Base-by-base conservation (phyloP, 2,888 invertebrate genomes). In the Leptinotarsa rubiginosa region DNA sequence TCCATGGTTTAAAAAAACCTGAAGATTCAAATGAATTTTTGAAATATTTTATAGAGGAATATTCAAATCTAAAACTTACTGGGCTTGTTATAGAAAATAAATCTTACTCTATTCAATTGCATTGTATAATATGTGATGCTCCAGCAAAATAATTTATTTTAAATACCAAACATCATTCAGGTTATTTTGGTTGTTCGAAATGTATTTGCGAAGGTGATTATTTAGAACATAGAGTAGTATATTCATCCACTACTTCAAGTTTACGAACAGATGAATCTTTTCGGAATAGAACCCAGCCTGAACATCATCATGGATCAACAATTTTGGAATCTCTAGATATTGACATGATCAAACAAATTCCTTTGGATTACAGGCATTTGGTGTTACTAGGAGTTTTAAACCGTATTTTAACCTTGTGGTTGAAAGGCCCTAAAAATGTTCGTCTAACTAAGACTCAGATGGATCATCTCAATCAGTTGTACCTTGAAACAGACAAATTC, bases 271-370 rank as follows among this genome's bases (percentile, higher is more conserved):
- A 72, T 62, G 59, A 70, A 31, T 62, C 31, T 49, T 70, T 67
- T 59, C 18, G 41, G 56, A 72, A 72, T 72, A 72, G 68, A 62
- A 49, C 22, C 13, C 62, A 72, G 59, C 62, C 62, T 20, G 52
- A 72, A 72, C 67, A 72, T 59, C 72, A 72, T 72, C 66, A 62
- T 59, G 54, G 62, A 56, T 56, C 56, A 49, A 41, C 66, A 66
- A 65, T 52, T 52, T 50, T 68, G 25, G 41, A 50, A 54, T 50
- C 50, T 52, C 16, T 68, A 65, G 31, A 65, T 41, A 65, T 65
- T 65, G 65, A 65, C 47, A 65, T 65, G 65, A 66, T 66, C 7
- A 50, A 49, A 66, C 7, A 66, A 49, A 66, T 66, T 49, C 49
- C 50, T 66, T 49, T 50, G 18, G 50, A 66, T 49, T 18, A 50